Percentiles rank a stretch among this genome's conserved stretches.
phyloP scores from a whole-genome alignment of 2,797 vertebrate species.

The Pampus argenteus region DNA sequence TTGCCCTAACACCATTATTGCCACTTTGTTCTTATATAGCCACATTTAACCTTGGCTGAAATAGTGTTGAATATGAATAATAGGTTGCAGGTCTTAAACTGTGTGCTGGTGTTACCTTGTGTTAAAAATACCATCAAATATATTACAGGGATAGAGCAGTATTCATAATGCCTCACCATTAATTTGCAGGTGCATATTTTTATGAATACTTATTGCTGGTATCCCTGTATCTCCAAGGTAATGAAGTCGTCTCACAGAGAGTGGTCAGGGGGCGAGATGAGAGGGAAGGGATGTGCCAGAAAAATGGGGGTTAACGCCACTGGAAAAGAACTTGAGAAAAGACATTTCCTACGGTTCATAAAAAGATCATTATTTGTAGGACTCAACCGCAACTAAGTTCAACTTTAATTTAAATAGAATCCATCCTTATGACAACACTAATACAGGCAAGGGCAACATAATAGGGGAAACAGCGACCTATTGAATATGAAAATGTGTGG shows the following conservation, averaged over 20 bases:
- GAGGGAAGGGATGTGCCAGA: constrained; percentile 37
- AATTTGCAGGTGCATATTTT: constrained; percentile 66
- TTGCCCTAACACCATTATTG: constrained; percentile 63
- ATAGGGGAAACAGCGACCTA: neutral
- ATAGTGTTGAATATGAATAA: constrained; percentile 68
- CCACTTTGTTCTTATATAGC: constrained; percentile 56
- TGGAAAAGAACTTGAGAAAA: constrained; percentile 43
- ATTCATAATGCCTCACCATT: constrained; percentile 68
- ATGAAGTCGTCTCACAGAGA: constrained; percentile 45
- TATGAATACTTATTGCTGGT: constrained; percentile 65
- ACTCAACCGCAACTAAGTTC: constrained; percentile 15
- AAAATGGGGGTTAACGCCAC: constrained; percentile 42
- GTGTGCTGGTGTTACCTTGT: constrained; percentile 38
- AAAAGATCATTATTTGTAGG: constrained; percentile 33
- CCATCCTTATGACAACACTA: constrained; percentile 3
- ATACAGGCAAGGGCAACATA: neutral
- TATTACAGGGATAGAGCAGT: constrained; percentile 49
- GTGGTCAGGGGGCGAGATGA: constrained; percentile 17
- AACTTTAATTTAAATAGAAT: constrained; percentile 28
- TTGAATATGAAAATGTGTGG: neutral
- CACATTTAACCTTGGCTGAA: constrained; percentile 74
- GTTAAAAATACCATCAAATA: constrained; percentile 70
- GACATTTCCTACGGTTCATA: constrained; percentile 18
- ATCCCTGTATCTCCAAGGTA: constrained; percentile 51
- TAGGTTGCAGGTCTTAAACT: constrained; percentile 65